Evolutionary conservation across 2,113 vertebrate genomes (phyloP).

Genomic region (Clarias magur): DNA sequence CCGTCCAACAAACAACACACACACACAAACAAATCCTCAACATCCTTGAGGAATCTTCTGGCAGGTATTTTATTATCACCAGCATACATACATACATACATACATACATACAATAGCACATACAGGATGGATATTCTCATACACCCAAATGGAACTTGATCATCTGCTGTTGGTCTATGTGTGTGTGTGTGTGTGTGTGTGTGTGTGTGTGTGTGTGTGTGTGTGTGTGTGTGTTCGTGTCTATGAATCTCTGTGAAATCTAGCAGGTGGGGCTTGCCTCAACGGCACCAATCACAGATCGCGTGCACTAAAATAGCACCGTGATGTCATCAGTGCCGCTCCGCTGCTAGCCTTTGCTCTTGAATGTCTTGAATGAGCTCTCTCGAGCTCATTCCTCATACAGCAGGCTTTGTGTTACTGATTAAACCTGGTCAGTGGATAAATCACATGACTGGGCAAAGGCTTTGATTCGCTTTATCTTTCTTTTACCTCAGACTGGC

Average conservation of each 20-base stretch:
- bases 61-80: neutral
- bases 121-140: slow-evolving; percentile 16
- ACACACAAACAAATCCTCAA: neutral
- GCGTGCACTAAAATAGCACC: slow-evolving; percentile 40
- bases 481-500: neutral
- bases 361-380: neutral
- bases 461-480: neutral
- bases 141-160: slow-evolving; percentile 25
- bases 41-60: neutral
- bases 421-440: slow-evolving; percentile 9
- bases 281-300: slow-evolving; percentile 20
- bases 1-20: slow-evolving; percentile 1
- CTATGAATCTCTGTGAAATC: slow-evolving; percentile 8
- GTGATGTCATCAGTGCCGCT: slow-evolving; percentile 29
- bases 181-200: neutral
- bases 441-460: neutral
- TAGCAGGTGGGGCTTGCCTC: slow-evolving; percentile 15
- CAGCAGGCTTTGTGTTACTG: neutral
- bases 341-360: slow-evolving; percentile 9
- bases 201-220: neutral
- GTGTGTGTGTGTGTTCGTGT: neutral
- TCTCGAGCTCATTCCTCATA: neutral
- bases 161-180: neutral
- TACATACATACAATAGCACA: slow-evolving; percentile 1
- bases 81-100: neutral